These are phyloP conservation scores for Dicranocentrus wangi DNA, from an alignment of 2,888 invertebrate genomes.

Conservation along the genomic window DNA sequence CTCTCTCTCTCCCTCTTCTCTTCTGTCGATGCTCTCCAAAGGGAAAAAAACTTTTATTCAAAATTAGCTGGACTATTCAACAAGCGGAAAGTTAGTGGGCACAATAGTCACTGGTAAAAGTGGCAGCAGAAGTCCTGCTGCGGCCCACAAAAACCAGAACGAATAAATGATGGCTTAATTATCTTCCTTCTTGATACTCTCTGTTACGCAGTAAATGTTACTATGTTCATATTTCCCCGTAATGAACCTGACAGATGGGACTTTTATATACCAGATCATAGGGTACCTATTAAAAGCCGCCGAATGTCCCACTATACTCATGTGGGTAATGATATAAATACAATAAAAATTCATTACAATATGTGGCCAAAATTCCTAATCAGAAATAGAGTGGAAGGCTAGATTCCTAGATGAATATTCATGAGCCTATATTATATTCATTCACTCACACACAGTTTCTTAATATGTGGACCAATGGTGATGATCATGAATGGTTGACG, in stretches of 20 bases:
- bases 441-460: no score
- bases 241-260: constrained; percentile 32
- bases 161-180: constrained; percentile 73
- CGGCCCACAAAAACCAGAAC: constrained; percentile 71
- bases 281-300: background rate
- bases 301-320: background rate
- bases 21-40: background rate
- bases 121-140: constrained; percentile 69
- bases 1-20: constrained; percentile 45
- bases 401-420: constrained; percentile 35
- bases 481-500: no score
- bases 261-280: no score
- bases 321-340: constrained; percentile 28
- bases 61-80: constrained; percentile 72
- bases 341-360: constrained; percentile 30
- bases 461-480: no score
- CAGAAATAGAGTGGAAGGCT: constrained; percentile 16
- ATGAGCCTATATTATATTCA: constrained; percentile 13
- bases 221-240: background rate
- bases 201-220: background rate
- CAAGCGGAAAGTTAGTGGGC: constrained; percentile 19
- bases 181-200: constrained; percentile 46
- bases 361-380: background rate
- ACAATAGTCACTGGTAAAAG: constrained; percentile 21
- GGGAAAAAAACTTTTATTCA: constrained; percentile 68